phyloP scores from a whole-genome alignment of 1,140 invertebrate species.

The Cecropterus lyciades region DNA sequence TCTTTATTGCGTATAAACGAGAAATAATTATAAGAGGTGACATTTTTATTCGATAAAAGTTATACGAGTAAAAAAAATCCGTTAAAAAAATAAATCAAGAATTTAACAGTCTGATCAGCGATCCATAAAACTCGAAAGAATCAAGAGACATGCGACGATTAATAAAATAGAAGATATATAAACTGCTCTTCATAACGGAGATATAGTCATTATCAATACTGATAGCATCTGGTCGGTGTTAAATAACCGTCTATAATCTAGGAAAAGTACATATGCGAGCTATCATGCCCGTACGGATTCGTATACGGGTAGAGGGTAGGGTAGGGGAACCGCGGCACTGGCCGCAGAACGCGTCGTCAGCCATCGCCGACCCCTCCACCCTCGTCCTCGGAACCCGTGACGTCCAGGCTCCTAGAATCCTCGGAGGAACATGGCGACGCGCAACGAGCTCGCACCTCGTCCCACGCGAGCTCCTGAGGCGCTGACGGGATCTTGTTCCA shows the following conservation, averaged over 20 bases:
- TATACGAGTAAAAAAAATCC: too few relatives aligned
- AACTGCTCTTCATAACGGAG: neutral
- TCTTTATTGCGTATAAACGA: too few relatives aligned
- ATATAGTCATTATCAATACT: neutral
- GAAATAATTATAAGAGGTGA: too few relatives aligned
- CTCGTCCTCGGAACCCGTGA: conserved; percentile 82
- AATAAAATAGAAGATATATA: too few relatives aligned
- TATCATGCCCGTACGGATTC: conserved; percentile 56
- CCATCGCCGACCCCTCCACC: conserved; percentile 60
- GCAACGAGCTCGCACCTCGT: conserved; percentile 55
- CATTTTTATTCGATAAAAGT: too few relatives aligned
- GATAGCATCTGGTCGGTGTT: neutral
- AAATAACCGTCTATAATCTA: conserved; percentile 43
- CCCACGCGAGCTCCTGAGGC: conserved; percentile 62
- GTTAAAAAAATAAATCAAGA: too few relatives aligned
- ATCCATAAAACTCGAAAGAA: too few relatives aligned
- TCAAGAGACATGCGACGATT: too few relatives aligned
- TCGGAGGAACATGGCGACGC: conserved; percentile 75
- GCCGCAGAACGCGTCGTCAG: conserved; percentile 82
- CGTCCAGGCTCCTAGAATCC: conserved; percentile 78
- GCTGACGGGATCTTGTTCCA: conserved; percentile 75
- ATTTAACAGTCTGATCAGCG: too few relatives aligned
- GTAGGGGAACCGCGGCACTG: conserved; percentile 80
- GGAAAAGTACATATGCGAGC: conserved; percentile 61
- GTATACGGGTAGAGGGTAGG: conserved; percentile 60